These are phyloP conservation scores for Muscina levida DNA, from an alignment of 2,888 invertebrate genomes.

Conservation along the genomic window DNA sequence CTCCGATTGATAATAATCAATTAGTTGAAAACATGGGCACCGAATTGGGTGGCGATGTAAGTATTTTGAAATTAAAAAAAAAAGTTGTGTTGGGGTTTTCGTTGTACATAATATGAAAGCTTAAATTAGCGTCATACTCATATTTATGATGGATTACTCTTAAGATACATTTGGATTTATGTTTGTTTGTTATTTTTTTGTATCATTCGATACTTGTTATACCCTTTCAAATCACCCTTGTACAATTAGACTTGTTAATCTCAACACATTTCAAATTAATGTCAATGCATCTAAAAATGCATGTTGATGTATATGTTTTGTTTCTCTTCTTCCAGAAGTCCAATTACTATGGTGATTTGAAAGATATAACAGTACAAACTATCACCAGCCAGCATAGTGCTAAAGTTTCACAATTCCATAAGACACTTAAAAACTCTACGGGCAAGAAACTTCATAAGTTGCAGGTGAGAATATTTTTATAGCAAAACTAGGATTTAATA, in stretches of 20 bases:
- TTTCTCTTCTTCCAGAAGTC: constrained; percentile 79
- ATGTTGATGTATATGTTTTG: constrained; percentile 44
- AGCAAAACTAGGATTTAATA: too few relatives aligned
- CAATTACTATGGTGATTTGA: constrained; percentile 91
- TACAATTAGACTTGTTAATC: constrained; percentile 19
- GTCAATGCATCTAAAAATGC: constrained; percentile 28
- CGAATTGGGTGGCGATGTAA: constrained; percentile 86
- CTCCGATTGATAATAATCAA: constrained; percentile 86
- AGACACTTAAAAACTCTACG: constrained; percentile 92
- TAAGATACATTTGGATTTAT: background rate
- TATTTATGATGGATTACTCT: background rate
- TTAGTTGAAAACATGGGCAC: constrained; percentile 83
- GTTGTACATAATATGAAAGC: background rate
- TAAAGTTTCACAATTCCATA: constrained; percentile 97
- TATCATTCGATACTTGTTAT: constrained; percentile 60
- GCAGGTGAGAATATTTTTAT: constrained; percentile 84
- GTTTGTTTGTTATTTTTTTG: constrained; percentile 6
- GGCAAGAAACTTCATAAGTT: constrained; percentile 92
- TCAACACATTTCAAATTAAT: background rate
- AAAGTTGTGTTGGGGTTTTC: background rate
- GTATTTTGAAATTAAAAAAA: constrained; percentile 65
- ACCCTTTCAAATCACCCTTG: constrained; percentile 77
- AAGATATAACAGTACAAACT: constrained; percentile 94
- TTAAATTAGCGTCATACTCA: background rate
- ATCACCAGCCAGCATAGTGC: constrained; percentile 92